Evolutionary conservation across 2,113 vertebrate genomes (phyloP).

Genomic region (Lanius collurio): DNA sequence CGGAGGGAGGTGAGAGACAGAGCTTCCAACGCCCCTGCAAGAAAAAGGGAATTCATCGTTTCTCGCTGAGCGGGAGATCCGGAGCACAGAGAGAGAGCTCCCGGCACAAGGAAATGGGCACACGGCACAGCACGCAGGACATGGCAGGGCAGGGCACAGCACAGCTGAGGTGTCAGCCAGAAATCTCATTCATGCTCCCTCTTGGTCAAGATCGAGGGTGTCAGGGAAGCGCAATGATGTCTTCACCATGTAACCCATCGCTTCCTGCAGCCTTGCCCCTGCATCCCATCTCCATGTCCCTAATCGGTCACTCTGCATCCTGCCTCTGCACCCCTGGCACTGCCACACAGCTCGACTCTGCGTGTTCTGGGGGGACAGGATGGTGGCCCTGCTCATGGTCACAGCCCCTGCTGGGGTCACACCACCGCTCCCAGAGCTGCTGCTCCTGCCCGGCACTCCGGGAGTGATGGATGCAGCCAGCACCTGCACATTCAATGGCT

Average conservation of each 20-base stretch:
- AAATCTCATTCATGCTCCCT: background rate
- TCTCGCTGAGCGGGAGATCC: background rate
- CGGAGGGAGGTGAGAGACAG: background rate
- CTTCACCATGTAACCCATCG: fast-evolving
- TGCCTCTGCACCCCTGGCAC: background rate
- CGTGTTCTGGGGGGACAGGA: fast-evolving
- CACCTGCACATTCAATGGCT: background rate
- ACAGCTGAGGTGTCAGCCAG: background rate
- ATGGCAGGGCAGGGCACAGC: fast-evolving
- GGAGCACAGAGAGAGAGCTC: background rate
- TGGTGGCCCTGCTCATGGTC: fast-evolving
- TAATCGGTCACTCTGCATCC: background rate
- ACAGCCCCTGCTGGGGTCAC: background rate
- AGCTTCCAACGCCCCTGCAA: background rate
- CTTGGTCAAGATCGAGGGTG: background rate
- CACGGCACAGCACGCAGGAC: fast-evolving
- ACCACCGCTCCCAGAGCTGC: fast-evolving
- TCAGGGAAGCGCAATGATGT: fast-evolving
- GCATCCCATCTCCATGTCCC: background rate
- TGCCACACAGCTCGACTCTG: background rate
- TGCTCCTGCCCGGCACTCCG: background rate
- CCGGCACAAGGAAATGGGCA: background rate
- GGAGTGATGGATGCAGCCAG: background rate
- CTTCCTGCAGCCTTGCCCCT: background rate
- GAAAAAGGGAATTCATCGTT: background rate